Conservation (phyloP, 2,888 invertebrate species). For the Arrhopalites spinosus region DNA sequence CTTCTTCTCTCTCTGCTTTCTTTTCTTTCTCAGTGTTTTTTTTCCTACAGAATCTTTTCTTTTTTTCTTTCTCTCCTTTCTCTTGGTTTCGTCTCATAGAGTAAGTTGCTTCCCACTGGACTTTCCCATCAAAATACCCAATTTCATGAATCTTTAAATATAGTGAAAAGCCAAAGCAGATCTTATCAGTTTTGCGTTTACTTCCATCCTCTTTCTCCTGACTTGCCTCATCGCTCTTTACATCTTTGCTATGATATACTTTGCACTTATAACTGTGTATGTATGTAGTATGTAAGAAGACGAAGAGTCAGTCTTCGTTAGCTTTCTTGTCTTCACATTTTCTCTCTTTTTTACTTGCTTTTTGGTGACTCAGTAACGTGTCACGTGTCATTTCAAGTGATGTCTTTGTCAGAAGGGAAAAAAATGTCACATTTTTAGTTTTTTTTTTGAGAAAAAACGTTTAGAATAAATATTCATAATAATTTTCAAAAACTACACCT, state of each 20-base stretch:
- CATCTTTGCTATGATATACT: not conserved
- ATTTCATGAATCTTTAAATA: conserved; percentile 44
- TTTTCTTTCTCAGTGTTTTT: too few relatives aligned
- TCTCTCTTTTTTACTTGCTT: not conserved
- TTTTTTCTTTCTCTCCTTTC: not conserved
- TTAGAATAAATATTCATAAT: too few relatives aligned
- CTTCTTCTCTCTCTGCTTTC: conserved; percentile 5
- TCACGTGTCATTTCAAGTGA: not conserved
- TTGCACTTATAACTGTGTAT: too few relatives aligned
- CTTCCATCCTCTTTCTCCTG: not conserved
- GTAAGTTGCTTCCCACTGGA: conserved; percentile 34
- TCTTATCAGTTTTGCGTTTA: conserved; percentile 34
- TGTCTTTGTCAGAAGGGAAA: not conserved
- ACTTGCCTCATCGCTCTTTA: not conserved
- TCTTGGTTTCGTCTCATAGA: not conserved
- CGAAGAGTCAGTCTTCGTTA: too few relatives aligned
- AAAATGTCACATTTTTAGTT: not conserved
- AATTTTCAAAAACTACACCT: too few relatives aligned
- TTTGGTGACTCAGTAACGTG: not conserved
- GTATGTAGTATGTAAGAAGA: too few relatives aligned
- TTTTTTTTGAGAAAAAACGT: not conserved
- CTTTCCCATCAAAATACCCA: conserved; percentile 41
- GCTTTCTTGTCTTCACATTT: conserved; percentile 3
- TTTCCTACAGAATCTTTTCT: conserved; percentile 5
- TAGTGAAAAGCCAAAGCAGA: conserved; percentile 39